Evolutionary conservation across 1,140 invertebrate species (phyloP).

Genomic region (Plutomurus gul): DNA sequence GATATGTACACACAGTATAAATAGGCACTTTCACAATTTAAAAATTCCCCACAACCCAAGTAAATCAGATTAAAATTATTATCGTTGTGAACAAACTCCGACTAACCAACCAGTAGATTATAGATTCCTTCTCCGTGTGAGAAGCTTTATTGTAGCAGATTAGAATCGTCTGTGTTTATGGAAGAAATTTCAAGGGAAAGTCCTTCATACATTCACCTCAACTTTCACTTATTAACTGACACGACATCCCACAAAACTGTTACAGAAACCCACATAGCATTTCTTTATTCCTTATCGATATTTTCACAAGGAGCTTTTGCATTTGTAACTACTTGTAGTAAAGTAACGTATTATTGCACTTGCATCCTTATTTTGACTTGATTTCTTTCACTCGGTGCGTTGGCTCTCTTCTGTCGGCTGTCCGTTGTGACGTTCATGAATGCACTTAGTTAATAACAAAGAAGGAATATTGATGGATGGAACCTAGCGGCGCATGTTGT

Average conservation of each 20-base stretch:
- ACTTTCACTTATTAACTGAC: not conserved
- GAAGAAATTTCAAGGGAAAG: not conserved
- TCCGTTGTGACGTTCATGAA: not conserved
- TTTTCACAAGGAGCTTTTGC: not conserved
- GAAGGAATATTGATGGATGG: conserved; percentile 9
- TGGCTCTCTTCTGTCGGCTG: not conserved
- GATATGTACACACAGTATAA: too few relatives aligned
- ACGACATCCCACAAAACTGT: not conserved
- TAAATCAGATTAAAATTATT: too few relatives aligned
- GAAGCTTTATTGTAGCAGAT: not conserved
- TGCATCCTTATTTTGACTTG: conserved; percentile 5
- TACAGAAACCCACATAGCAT: not conserved
- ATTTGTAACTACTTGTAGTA: not conserved
- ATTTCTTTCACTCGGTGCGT: conserved; percentile 3
- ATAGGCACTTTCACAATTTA: too few relatives aligned
- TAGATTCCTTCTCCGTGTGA: too few relatives aligned
- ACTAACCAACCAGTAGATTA: too few relatives aligned
- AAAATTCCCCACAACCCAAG: too few relatives aligned
- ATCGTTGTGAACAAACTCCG: too few relatives aligned
- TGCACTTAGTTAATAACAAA: conserved; percentile 8
- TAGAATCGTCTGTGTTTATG: not conserved
- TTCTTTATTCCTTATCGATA: not conserved
- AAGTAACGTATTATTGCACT: not conserved
- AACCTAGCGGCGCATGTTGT: conserved; percentile 6
- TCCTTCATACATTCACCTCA: not conserved